Evolutionary conservation across 2,888 invertebrate genomes (phyloP).

Genomic region (Hyles lineata): DNA sequence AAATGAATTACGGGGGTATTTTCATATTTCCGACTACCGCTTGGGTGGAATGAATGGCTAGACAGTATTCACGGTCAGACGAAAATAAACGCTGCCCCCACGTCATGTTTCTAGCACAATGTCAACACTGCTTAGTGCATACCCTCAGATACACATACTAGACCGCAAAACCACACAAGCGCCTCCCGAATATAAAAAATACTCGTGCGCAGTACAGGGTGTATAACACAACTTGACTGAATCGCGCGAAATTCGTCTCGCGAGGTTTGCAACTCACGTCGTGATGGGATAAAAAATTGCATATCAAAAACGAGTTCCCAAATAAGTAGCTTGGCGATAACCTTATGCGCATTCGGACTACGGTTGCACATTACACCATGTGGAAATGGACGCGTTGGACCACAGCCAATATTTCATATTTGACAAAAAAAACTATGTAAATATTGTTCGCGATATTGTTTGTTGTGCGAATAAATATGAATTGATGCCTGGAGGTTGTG

Average conservation of each 20-base stretch:
- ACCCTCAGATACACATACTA: not conserved
- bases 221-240: not conserved
- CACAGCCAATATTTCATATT: not conserved
- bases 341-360: not conserved
- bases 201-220: not conserved
- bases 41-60: conserved; percentile 64
- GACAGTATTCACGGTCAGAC: conserved; percentile 71
- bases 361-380: conserved; percentile 10
- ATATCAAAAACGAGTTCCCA: conserved; percentile 15
- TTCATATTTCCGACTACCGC: conserved; percentile 54
- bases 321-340: not conserved
- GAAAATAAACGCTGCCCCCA: conserved; percentile 68
- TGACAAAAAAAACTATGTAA: conserved; percentile 16
- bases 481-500: not conserved
- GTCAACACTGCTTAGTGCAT: conserved; percentile 63
- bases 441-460: not conserved
- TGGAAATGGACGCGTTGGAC: conserved; percentile 9
- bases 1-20: conserved; percentile 51
- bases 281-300: not conserved
- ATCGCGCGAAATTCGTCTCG: not conserved
- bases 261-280: not conserved
- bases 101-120: conserved; percentile 61
- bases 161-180: not conserved
- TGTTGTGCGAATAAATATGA: not conserved
- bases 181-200: not conserved